A percentile compares a stretch with the other conserved stretches of the same genome.
Conservation (phyloP, 2,113 vertebrate genomes). For the Harpagus bidentatus region DNA sequence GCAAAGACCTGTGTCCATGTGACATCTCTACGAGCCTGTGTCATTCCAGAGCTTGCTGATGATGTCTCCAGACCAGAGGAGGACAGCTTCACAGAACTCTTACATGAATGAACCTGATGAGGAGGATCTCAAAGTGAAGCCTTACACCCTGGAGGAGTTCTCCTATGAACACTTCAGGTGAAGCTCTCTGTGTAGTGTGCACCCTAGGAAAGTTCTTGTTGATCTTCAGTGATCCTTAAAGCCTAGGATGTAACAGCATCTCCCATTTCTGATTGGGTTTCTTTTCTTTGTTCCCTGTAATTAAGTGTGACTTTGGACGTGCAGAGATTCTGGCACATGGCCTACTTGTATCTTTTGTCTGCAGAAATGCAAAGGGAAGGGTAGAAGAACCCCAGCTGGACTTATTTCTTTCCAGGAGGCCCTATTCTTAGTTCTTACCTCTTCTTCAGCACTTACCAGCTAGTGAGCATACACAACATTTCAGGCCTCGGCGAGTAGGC, state of each 20-base stretch:
- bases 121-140: conserved; percentile 68
- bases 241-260: neutral
- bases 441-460: neutral
- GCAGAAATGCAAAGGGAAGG: neutral
- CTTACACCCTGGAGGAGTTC: conserved; percentile 86
- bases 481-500: neutral
- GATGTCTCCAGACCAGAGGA: conserved; percentile 91
- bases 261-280: neutral
- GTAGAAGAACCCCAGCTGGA: neutral
- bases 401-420: neutral
- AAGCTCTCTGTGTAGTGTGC: neutral
- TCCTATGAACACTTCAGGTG: conserved; percentile 91
- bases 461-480: neutral
- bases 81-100: conserved; percentile 61
- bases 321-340: neutral
- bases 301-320: neutral
- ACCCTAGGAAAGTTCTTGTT: neutral
- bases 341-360: neutral
- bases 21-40: neutral
- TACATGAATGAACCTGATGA: neutral
- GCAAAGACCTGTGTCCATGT: neutral
- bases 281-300: neutral
- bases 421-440: neutral
- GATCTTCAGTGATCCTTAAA: neutral
- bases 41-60: conserved; percentile 82